Evolutionary conservation across 2,797 vertebrate species (phyloP), one percentile per base, ranked within the genome.

Genomic region (Mallotus villosus): DNA sequence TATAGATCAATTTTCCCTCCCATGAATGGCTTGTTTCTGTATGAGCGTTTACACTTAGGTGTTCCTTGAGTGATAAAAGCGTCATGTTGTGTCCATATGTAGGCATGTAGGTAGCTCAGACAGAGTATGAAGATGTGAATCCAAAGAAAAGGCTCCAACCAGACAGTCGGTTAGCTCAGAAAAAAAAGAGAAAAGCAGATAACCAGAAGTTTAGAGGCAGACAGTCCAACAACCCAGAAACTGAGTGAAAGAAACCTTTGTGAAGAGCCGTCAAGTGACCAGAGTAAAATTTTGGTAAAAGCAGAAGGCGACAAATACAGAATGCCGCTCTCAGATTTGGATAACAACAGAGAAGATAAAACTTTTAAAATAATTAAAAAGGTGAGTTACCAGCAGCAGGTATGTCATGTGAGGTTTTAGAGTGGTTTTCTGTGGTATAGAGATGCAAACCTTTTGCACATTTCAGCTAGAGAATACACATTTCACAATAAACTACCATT

Each of bases 251-350:
- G 95, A 93, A 95, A 94, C 92, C 94, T 95, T 92, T 93, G 92
- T 91, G 89, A 91, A 87, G 92, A 92, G 22, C 92, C 66, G 88
- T 49, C 60, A 62, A 89, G 92, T 93, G 91, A 97, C 94, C 96
- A 96, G 96, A 95, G 92, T 94, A 94, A 93, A 95, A 87, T 94
- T 98, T 97, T 98, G 96, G 96, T 97, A 95, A 94, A 94, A 97
- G 95, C 94, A 94, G 93, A 94, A 46, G 41, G 41, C 41, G 41
- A 2, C 41, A 46, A 46, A 46, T 46, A 46, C 41, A 46, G 41
- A 46, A 46, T 2, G 11, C 41, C 41, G 0, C 41, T 46, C 41
- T 46, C 41, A 1, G 41, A 46, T 12, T 46, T 46, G 12, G 41
- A 46, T 14, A 46, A 46, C 41, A 46, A 46, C 41, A 46, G 12